Evolutionary conservation across 2,888 invertebrate species (phyloP).

Genomic region (Drosophila pegasa): DNA sequence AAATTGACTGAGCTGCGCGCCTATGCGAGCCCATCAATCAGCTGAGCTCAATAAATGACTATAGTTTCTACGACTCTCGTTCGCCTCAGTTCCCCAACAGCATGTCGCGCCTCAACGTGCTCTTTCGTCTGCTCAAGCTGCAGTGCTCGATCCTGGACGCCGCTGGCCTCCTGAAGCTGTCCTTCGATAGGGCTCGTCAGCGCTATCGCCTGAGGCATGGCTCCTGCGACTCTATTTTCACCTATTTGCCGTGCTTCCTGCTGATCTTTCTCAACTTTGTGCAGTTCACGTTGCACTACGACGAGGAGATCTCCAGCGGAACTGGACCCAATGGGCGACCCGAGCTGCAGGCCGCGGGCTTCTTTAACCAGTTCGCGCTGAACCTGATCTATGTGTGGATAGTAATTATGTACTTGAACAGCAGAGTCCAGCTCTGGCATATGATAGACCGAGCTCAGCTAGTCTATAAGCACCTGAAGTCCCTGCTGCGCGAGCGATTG

Average conservation of each 20-base stretch:
- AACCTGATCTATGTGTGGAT: conserved; percentile 1
- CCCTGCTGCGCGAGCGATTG: conserved; percentile 4
- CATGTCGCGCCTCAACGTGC: conserved; percentile 43
- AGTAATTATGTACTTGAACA: conserved; percentile 11
- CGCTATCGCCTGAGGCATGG: conserved; percentile 5
- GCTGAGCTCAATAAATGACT: not conserved
- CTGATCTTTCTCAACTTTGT: conserved; percentile 6
- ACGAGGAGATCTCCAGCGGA: not conserved
- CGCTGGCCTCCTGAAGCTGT: conserved; percentile 43
- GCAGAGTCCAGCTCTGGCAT: conserved; percentile 19
- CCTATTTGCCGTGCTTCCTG: not conserved
- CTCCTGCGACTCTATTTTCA: not conserved
- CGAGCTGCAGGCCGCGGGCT: not conserved
- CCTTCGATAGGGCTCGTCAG: conserved; percentile 23
- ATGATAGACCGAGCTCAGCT: conserved; percentile 41
- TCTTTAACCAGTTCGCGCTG: not conserved
- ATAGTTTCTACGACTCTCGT: not conserved
- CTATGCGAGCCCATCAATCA: conserved; percentile 21
- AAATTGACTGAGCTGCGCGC: conserved; percentile 49
- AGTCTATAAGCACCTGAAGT: conserved; percentile 16
- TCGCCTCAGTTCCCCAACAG: conserved; percentile 42
- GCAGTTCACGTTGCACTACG: not conserved
- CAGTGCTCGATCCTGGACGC: conserved; percentile 24
- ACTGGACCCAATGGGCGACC: not conserved
- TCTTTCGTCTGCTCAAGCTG: conserved; percentile 25